Base-by-base conservation (phyloP, 1,140 invertebrate species). In the Eriocheir sinensis region DNA sequence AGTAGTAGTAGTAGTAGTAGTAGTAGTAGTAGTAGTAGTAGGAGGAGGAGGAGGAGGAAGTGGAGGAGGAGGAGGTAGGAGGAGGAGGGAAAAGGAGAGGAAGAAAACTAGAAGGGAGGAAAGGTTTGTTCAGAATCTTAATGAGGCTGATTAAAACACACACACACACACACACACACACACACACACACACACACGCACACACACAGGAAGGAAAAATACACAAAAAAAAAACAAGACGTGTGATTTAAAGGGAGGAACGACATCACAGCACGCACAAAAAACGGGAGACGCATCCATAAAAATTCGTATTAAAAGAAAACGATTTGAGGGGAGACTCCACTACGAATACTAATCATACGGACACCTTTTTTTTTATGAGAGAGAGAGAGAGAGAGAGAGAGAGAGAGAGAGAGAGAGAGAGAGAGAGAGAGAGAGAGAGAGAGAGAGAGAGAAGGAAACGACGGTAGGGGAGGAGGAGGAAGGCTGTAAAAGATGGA, bases 371-470 rank as follows among this genome's bases (percentile, higher is more conserved):
- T 85, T 85, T 30, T 85, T 85, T 85, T 15, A 1, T 27, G 0
- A 0, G n/a, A 30, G 15, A 30, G 48, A 27, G 27, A 44, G 21
- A n/a, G 88, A 40, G 88, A 21, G 88, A 40, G 27, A 3, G 36
- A 21, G 34, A 40, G 88, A 27, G 41, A 27, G 41, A 44, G 41
- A 89, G 88, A 89, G 41, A 44, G 41, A 89, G 15, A 89, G 88
- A 44, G 88, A 41, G 38, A 89, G 27, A 38, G 41, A n/a, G 27
- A 0, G 21, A 21, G 88, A 36, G 34, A 85, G 83, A 85, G n/a
- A 85, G 34, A n/a, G 83, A 36, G 83, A 85, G 83, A 85, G 34
- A 85, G 81, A 34, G 83, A 85, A 17, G 32, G 34, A 4, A 34
- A 85, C 30, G 83, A 27, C 21, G 32, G 34, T 32, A 34, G 32